Evolutionary conservation across 2,888 invertebrate genomes (phyloP).

Genomic region (Cryptophagus acutangulus): DNA sequence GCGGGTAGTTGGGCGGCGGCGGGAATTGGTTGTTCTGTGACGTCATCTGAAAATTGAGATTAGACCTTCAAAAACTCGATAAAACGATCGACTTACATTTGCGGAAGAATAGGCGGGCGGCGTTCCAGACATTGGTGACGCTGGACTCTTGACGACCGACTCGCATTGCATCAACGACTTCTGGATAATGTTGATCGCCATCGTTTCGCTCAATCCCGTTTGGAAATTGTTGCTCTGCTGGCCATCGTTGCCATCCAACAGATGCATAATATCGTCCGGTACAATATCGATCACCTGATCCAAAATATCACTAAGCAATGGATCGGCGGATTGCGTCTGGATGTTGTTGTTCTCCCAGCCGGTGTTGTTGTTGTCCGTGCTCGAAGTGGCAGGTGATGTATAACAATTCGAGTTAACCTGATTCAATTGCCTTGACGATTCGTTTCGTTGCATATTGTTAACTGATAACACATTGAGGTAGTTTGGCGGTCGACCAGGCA

Average conservation of each 20-base stretch:
- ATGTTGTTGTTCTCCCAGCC: conserved; percentile 46
- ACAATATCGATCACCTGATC: conserved; percentile 51
- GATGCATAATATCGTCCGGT: conserved; percentile 39
- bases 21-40: conserved; percentile 36
- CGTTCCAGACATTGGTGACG: conserved; percentile 52
- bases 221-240: conserved; percentile 29
- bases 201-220: conserved; percentile 61
- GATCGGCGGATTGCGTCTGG: conserved; percentile 54
- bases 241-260: conserved; percentile 42
- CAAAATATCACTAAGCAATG: conserved; percentile 74
- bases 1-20: conserved; percentile 46
- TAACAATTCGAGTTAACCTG: conserved; percentile 33
- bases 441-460: conserved; percentile 41
- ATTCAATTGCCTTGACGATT: conserved; percentile 25
- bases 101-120: conserved; percentile 57
- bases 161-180: conserved; percentile 86
- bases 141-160: conserved; percentile 57
- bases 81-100: conserved; percentile 34
- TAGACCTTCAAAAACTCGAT: conserved; percentile 7
- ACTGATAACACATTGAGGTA: conserved; percentile 45
- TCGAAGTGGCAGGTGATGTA: conserved; percentile 37
- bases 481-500: conserved; percentile 40
- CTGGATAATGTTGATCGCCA: conserved; percentile 85
- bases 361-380: conserved; percentile 35
- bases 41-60: conserved; percentile 26